phyloP scores from a whole-genome alignment of 2,113 vertebrate species.

The Miniopterus natalensis region DNA sequence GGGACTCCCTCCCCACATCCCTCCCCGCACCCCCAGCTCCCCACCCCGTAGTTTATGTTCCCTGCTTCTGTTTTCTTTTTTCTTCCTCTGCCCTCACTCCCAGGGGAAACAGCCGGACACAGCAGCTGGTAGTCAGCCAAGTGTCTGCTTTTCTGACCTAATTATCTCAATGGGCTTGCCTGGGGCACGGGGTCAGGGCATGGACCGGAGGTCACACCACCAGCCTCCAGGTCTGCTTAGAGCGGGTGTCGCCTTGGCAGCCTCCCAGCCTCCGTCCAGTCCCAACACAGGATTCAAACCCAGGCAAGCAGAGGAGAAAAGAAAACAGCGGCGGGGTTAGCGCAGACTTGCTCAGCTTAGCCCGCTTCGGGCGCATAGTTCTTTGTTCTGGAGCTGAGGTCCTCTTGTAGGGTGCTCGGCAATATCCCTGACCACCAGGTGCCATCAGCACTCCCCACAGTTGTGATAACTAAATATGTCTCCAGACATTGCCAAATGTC shows the following conservation, averaged over 20 bases:
- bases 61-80: background rate
- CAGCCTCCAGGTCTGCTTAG: background rate
- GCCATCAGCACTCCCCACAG: background rate
- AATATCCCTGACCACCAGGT: background rate
- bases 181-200: background rate
- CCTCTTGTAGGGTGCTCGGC: background rate
- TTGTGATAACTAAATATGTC: constrained; percentile 27
- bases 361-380: background rate
- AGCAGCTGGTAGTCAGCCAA: constrained; percentile 61
- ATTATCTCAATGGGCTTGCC: background rate
- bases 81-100: background rate
- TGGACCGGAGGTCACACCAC: background rate
- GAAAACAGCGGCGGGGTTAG: background rate
- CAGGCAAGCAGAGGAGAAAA: background rate
- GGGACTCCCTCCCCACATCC: background rate
- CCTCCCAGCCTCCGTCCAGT: background rate
- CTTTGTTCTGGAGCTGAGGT: background rate
- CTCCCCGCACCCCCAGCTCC: too few species aligned
- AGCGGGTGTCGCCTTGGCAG: background rate
- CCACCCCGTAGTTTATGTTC: background rate
- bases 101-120: constrained; percentile 46
- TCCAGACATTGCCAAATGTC: background rate
- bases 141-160: constrained; percentile 45
- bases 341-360: background rate
- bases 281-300: background rate